phyloP scores from a whole-genome alignment of 1,140 invertebrate species.

The Calliphora vicina region DNA sequence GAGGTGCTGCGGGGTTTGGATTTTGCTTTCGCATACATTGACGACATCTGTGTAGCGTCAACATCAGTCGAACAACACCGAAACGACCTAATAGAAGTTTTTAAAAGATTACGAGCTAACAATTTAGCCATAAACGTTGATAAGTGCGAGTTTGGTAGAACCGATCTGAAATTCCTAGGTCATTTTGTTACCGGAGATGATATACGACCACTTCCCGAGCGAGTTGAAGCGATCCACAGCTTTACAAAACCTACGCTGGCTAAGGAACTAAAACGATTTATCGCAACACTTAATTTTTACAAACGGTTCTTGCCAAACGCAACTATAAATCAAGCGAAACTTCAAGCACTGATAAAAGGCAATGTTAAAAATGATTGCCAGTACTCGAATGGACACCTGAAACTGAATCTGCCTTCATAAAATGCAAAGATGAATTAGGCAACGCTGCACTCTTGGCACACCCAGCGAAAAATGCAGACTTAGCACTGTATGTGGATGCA shows the following conservation, averaged over 20 bases:
- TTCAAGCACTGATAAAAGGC: neutral
- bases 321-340: neutral
- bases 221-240: neutral
- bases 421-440: neutral
- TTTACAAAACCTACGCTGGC: neutral
- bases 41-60: conserved; percentile 66
- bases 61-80: conserved; percentile 50
- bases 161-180: conserved; percentile 38
- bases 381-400: neutral
- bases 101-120: conserved; percentile 55
- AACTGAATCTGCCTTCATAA: neutral
- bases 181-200: neutral
- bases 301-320: neutral
- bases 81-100: conserved; percentile 43
- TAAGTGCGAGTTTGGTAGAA: conserved; percentile 49
- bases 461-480: neutral
- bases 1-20: conserved; percentile 58
- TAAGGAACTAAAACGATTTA: neutral
- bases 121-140: conserved; percentile 46
- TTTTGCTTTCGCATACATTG: conserved; percentile 50
- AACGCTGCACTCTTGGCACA: neutral
- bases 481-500: neutral
- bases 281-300: conserved; percentile 24
- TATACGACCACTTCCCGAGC: conserved; percentile 3
- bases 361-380: neutral